Conservation (phyloP, 2,888 invertebrate species). For the Amphimallon solstitiale region DNA sequence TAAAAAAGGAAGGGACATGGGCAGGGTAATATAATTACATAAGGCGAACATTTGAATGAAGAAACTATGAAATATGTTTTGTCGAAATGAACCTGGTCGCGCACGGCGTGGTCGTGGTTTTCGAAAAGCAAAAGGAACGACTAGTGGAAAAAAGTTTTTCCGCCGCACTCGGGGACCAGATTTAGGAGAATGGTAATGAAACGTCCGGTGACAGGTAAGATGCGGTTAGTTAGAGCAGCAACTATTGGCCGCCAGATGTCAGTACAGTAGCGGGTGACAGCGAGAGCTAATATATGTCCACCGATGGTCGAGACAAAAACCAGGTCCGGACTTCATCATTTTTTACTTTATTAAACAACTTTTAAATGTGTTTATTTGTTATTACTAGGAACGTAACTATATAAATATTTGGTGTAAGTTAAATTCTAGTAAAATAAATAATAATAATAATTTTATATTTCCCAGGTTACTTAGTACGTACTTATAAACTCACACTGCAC, state of each 20-base stretch:
- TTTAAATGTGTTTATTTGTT: too few relatives aligned
- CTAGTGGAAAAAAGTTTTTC: conserved; percentile 17
- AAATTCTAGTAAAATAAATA: too few relatives aligned
- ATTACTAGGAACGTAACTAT: too few relatives aligned
- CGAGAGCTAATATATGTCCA: conserved; percentile 48
- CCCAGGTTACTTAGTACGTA: too few relatives aligned
- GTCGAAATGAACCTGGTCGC: conserved; percentile 15
- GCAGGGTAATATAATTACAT: too few relatives aligned
- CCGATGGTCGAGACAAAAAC: conserved; percentile 39
- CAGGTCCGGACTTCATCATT: conserved; percentile 39
- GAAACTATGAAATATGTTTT: too few relatives aligned
- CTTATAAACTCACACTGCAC: too few relatives aligned
- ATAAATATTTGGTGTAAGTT: too few relatives aligned
- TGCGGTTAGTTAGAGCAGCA: conserved; percentile 56
- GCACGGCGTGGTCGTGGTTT: conserved; percentile 6
- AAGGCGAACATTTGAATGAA: too few relatives aligned
- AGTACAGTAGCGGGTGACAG: conserved; percentile 61
- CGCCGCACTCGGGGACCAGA: conserved; percentile 33
- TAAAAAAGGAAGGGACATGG: too few relatives aligned
- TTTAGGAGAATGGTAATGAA: conserved; percentile 42
- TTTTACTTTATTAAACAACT: too few relatives aligned
- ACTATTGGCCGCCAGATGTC: conserved; percentile 61
- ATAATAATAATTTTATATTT: too few relatives aligned
- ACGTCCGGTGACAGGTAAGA: conserved; percentile 55
- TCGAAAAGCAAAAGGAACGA: conserved; percentile 16